Conservation (phyloP, 2,888 invertebrate genomes). For the Brachyptera risi region DNA sequence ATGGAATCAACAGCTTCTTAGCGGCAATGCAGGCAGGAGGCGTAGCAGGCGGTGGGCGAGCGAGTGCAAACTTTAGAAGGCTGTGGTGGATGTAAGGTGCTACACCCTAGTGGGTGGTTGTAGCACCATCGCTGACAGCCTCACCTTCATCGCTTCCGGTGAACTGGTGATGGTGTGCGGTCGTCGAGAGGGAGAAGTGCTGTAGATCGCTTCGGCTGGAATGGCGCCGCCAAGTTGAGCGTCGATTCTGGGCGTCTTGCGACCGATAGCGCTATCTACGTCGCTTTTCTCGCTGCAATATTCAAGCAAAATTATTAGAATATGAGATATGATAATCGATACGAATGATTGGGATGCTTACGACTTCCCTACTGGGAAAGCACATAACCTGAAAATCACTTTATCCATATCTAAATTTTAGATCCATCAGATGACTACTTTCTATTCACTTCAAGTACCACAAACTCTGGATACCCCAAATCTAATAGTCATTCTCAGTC, state of each 20-base stretch:
- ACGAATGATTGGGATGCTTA: too few relatives aligned
- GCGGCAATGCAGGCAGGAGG: constrained; percentile 2
- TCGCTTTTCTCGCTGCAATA: constrained; percentile 46
- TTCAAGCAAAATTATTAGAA: too few relatives aligned
- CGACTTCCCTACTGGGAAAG: too few relatives aligned
- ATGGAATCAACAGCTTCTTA: not conserved
- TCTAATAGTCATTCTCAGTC: too few relatives aligned
- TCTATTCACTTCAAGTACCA: too few relatives aligned
- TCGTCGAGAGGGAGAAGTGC: constrained; percentile 48
- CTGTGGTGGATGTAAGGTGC: constrained; percentile 35
- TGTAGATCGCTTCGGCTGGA: constrained; percentile 72
- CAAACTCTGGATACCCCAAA: too few relatives aligned
- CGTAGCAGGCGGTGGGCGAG: constrained; percentile 2
- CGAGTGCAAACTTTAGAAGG: too few relatives aligned
- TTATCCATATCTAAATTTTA: too few relatives aligned
- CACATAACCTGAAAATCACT: too few relatives aligned
- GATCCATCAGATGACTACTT: too few relatives aligned
- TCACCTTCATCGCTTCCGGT: constrained; percentile 83
- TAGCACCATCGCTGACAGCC: constrained; percentile 83
- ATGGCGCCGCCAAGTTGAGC: constrained; percentile 49
- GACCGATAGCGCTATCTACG: constrained; percentile 35
- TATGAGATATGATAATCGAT: too few relatives aligned
- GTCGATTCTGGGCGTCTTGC: constrained; percentile 36
- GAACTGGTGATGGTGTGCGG: constrained; percentile 47
- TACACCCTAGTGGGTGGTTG: constrained; percentile 84